Conservation (phyloP, 2,113 vertebrate genomes). For the Tachysurus fulvidraco region DNA sequence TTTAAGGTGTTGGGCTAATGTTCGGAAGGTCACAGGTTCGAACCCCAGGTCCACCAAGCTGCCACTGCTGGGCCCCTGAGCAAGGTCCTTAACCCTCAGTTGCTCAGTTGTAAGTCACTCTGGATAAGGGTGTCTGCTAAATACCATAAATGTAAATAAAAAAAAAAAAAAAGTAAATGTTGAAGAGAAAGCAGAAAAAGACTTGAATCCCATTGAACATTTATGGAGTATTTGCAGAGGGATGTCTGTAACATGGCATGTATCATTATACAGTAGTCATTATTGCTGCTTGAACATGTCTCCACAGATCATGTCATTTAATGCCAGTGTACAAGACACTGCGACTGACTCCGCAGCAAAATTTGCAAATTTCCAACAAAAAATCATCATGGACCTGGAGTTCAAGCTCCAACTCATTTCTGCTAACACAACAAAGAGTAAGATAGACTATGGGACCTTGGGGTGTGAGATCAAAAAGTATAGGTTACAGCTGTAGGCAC, state of each 20-base stretch:
- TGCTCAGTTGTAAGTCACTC: no score
- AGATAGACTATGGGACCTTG: slow-evolving; percentile 82
- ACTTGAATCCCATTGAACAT: neutral
- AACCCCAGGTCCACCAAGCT: no score
- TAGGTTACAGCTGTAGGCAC: slow-evolving; percentile 82
- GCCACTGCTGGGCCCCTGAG: no score
- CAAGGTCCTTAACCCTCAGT: no score
- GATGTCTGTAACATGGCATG: neutral
- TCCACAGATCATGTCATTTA: slow-evolving; percentile 77
- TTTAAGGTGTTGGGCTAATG: no score
- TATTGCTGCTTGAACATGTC: neutral
- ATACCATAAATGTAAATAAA: no score
- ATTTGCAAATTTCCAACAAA: slow-evolving; percentile 80
- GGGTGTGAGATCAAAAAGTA: slow-evolving; percentile 88
- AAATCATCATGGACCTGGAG: slow-evolving; percentile 76
- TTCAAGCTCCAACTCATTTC: slow-evolving; percentile 75
- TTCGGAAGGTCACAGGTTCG: no score
- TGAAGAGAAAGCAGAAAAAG: no score
- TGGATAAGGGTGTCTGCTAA: no score
- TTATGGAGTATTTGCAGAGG: neutral
- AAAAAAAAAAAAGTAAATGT: no score
- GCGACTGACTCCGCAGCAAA: slow-evolving; percentile 76
- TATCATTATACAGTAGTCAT: no score
- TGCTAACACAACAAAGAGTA: slow-evolving; percentile 75
- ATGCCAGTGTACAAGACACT: slow-evolving; percentile 77